These are phyloP conservation scores for Acrobasis repandana DNA, from an alignment of 2,888 invertebrate species.

Conservation along the genomic window DNA sequence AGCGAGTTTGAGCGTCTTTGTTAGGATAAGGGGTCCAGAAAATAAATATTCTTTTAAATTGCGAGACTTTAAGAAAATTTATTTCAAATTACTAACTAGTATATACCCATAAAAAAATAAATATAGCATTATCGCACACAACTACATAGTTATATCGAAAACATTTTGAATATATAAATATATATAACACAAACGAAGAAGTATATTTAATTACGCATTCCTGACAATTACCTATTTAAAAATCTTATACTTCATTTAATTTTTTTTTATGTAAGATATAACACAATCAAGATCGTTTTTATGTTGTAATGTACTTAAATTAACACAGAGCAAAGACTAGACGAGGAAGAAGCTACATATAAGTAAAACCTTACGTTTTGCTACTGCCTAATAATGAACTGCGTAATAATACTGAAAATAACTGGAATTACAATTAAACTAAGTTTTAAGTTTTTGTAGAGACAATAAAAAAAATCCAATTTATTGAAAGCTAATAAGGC, in stretches of 20 bases:
- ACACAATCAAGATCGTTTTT: too few relatives aligned
- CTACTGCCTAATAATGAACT: constrained; percentile 17
- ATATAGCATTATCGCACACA: constrained; percentile 62
- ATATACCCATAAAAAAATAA: constrained; percentile 68
- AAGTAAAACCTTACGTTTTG: constrained; percentile 10
- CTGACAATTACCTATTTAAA: neutral
- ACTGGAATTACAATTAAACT: constrained; percentile 2
- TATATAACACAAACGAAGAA: neutral
- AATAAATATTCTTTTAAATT: constrained; percentile 37
- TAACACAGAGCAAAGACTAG: constrained; percentile 32
- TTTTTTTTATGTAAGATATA: neutral
- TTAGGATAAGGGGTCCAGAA: neutral
- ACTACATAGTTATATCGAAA: constrained; percentile 13
- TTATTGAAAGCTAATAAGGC: neutral
- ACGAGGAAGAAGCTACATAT: constrained; percentile 44
- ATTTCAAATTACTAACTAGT: constrained; percentile 54
- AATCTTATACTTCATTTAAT: neutral
- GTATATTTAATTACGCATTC: neutral
- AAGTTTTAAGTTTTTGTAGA: neutral
- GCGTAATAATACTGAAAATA: constrained; percentile 14
- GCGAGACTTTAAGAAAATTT: constrained; percentile 46
- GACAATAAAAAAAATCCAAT: neutral
- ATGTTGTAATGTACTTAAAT: neutral
- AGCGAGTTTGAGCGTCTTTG: neutral
- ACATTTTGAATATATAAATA: constrained; percentile 10